Conservation (phyloP, 2,888 invertebrate species). For the Eupithecia subfuscata region DNA sequence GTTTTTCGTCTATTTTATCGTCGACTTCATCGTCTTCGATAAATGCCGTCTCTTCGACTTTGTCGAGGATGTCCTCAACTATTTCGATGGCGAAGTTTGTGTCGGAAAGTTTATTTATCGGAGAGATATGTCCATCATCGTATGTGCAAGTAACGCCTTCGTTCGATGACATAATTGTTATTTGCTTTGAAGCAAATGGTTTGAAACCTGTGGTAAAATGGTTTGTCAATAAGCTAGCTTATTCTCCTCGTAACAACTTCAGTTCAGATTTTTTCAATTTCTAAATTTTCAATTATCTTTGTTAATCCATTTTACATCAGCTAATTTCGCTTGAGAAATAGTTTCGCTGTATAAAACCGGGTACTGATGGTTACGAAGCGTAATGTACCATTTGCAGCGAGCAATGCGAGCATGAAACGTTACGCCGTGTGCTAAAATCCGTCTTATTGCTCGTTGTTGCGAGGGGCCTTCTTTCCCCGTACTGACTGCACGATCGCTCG, state of each 20-base stretch:
- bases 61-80: conserved; percentile 63
- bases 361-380: no score
- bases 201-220: conserved; percentile 67
- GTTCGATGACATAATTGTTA: conserved; percentile 65
- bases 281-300: neutral
- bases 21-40: conserved; percentile 35
- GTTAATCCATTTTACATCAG: neutral
- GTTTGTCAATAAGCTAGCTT: neutral
- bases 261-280: neutral
- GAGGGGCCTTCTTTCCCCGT: no score
- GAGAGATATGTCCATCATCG: conserved; percentile 32
- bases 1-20: conserved; percentile 36
- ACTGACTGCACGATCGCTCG: no score
- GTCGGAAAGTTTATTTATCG: conserved; percentile 38
- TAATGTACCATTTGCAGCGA: no score
- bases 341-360: neutral
- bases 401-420: no score
- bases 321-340: neutral
- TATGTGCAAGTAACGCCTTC: conserved; percentile 65
- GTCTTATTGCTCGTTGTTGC: no score
- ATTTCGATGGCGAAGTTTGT: conserved; percentile 54
- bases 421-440: no score
- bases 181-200: conserved; percentile 74
- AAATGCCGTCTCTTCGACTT: conserved; percentile 56
- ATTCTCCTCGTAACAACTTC: neutral